phyloP scores from a whole-genome alignment of 2,797 vertebrate genomes.

The Danio jaintianensis region DNA sequence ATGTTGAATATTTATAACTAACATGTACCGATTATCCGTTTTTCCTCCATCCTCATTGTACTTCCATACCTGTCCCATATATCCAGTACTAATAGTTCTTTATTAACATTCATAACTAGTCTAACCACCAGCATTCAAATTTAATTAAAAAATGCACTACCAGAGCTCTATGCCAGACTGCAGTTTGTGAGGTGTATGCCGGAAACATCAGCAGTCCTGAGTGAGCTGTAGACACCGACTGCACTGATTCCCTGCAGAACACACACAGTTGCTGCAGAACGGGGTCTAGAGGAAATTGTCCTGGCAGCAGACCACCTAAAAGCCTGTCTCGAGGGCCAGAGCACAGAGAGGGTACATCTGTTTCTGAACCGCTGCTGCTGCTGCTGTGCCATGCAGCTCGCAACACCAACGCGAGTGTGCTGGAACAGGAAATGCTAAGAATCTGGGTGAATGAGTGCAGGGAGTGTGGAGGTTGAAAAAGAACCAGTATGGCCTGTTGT shows the following conservation, averaged over 20 bases:
- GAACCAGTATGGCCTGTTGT: background rate
- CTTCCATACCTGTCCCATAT: background rate
- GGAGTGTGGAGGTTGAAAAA: conserved; percentile 7
- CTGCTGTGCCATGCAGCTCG: conserved; percentile 21
- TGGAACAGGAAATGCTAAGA: conserved; percentile 9
- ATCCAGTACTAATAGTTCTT: background rate
- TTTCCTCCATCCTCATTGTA: background rate
- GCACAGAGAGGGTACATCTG: conserved; percentile 54
- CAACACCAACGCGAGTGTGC: conserved; percentile 12
- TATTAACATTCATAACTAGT: background rate
- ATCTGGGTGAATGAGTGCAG: conserved; percentile 2
- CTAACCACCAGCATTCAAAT: conserved; percentile 34
- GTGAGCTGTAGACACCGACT: conserved; percentile 36
- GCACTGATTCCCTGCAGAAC: conserved; percentile 15
- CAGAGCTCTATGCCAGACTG: conserved; percentile 40
- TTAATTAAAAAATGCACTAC: conserved; percentile 48
- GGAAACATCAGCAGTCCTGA: conserved; percentile 39
- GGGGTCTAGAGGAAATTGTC: conserved; percentile 32
- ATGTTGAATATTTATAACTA: background rate
- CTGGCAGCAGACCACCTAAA: conserved; percentile 44
- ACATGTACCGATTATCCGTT: too few relatives aligned
- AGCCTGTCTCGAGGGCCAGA: conserved; percentile 16
- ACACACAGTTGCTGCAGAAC: conserved; percentile 43
- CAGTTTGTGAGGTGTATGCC: conserved; percentile 39
- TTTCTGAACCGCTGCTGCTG: conserved; percentile 27